Conservation (phyloP, 2,113 vertebrate genomes). For the Xenus cinereus region DNA sequence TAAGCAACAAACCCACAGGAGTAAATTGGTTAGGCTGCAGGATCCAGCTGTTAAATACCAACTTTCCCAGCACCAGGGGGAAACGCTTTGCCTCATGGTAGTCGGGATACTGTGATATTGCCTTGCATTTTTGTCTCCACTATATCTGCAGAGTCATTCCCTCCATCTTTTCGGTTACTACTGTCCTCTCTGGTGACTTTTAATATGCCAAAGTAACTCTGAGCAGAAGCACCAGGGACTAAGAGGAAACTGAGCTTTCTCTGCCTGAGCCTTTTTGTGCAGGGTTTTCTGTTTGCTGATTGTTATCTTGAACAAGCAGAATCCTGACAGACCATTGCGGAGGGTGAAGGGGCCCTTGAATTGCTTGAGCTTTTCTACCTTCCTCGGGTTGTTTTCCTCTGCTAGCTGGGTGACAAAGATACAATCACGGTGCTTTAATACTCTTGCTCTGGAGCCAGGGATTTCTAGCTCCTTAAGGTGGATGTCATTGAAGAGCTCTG, state of each 20-base stretch:
- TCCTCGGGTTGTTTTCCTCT: not conserved
- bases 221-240: not conserved
- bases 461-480: not conserved
- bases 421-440: not conserved
- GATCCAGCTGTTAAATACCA: constrained; percentile 14
- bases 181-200: not conserved
- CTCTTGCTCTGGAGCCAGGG: not conserved
- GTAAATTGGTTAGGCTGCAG: not conserved
- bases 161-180: not conserved
- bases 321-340: not conserved
- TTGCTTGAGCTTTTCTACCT: not conserved
- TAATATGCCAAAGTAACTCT: not conserved
- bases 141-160: not conserved
- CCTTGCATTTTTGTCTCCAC: not conserved
- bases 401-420: not conserved
- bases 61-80: not conserved
- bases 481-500: not conserved
- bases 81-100: not conserved
- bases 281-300: constrained; percentile 1
- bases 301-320: not conserved
- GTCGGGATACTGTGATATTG: not conserved
- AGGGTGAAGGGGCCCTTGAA: accelerated
- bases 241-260: not conserved
- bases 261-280: not conserved
- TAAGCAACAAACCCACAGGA: not conserved